Evolutionary conservation across 2,113 vertebrate genomes (phyloP), one percentile per base, ranked within the genome.

Genomic region (Columbina picui): DNA sequence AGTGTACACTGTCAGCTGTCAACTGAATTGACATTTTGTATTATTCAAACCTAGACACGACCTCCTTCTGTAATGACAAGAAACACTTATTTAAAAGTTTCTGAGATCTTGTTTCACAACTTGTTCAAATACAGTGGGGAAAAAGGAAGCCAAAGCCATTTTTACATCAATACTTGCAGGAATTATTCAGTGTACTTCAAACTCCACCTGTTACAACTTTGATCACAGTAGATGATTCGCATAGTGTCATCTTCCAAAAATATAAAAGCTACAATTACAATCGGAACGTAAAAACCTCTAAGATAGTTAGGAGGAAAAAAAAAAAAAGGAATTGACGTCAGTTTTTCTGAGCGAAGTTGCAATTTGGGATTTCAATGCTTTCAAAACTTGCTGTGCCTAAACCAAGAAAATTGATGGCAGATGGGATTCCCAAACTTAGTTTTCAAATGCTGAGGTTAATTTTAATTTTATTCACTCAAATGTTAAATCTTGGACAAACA

Each of bases 391-490:
- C 27, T 38, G 14, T n/a, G 12, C 34, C 83, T 77, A 76, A 94
- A 94, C 26, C 65, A 79, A 80, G 65, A 56, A 34, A 88, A 30
- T 41, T 69, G 77, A 74, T 30, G 43, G 87, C 85, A 95, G 79
- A 90, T 86, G 60, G 63, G 79, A 89, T 76, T 90, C 68, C 53
- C 53, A 89, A 76, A 95, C 45, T 91, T 82, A 82, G 83, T 68
- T 94, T 93, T 87, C 69, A 79, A 87, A 92, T 63, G 77, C 65
- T 79, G 61, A 78, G 29, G 76, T 88, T 92, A 6, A 60, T 90
- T 92, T 94, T 84, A 90, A 95, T 93, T 96, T 92, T 96, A 87
- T 90, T 95, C 83, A 69, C 32, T 88, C 76, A 82, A 89, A 94
- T 61, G 69, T 59, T 94, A 92, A 78, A 84, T 73, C 92, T 88